Conservation (phyloP, 2,113 vertebrate species). For the Trachemys scripta region DNA sequence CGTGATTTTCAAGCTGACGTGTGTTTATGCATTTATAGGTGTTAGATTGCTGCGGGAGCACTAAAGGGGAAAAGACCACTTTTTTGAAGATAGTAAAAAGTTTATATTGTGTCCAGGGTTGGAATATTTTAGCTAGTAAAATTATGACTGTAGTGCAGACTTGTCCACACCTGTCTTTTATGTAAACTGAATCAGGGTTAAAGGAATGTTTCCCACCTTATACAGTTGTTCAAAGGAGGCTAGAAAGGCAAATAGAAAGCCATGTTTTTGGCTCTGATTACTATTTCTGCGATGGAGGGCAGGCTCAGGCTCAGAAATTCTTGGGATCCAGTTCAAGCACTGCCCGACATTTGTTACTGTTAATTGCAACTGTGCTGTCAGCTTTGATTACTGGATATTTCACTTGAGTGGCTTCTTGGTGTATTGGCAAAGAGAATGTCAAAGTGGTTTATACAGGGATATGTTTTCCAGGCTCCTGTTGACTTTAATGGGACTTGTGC, state of each 20-base stretch:
- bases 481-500: slow-evolving; percentile 61
- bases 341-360: slow-evolving; percentile 52
- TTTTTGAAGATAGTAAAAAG: slow-evolving; percentile 26
- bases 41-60: not conserved
- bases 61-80: not conserved
- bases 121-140: slow-evolving; percentile 53
- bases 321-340: slow-evolving; percentile 64
- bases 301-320: slow-evolving; percentile 59
- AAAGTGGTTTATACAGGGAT: slow-evolving; percentile 37
- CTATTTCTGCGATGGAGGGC: slow-evolving; percentile 28
- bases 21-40: not conserved
- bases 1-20: not conserved
- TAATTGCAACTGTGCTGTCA: slow-evolving; percentile 58
- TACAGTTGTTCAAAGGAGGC: not conserved
- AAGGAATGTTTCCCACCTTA: slow-evolving; percentile 68
- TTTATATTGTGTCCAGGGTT: slow-evolving; percentile 35
- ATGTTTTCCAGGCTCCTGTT: slow-evolving; percentile 64
- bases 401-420: slow-evolving; percentile 49
- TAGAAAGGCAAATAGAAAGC: slow-evolving; percentile 42
- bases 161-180: slow-evolving; percentile 58
- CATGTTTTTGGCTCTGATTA: slow-evolving; percentile 45
- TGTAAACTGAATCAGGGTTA: slow-evolving; percentile 46
- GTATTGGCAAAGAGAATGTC: slow-evolving; percentile 54
- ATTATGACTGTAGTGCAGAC: slow-evolving; percentile 42
- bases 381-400: slow-evolving; percentile 67